phyloP scores from a whole-genome alignment of 2,888 invertebrate species.

The Brenthis ino region DNA sequence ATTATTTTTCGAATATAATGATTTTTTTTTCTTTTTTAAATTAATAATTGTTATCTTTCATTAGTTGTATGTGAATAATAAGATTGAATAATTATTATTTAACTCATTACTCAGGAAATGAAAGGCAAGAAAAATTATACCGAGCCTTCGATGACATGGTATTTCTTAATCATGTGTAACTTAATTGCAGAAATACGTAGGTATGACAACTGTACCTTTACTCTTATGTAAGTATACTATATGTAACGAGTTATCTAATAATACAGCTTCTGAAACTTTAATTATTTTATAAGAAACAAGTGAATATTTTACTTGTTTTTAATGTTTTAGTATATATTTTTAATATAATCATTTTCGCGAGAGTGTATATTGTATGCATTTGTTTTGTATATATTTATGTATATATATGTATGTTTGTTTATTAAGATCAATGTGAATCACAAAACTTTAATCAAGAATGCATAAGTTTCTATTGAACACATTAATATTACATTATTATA shows the following conservation, averaged over 20 bases:
- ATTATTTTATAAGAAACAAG: background rate
- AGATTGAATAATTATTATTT: background rate
- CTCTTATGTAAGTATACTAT: slow-evolving; percentile 31
- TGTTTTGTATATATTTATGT: no score
- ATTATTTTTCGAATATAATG: no score
- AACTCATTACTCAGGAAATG: slow-evolving; percentile 22
- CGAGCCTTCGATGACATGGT: background rate
- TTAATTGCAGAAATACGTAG: slow-evolving; percentile 35
- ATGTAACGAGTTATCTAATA: slow-evolving; percentile 34
- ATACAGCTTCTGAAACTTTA: slow-evolving; percentile 28
- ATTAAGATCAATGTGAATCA: no score
- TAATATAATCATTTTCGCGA: no score
- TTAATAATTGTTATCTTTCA: background rate
- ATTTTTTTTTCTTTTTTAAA: background rate
- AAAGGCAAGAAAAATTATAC: slow-evolving; percentile 26
- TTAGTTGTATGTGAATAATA: background rate
- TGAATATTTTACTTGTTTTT: no score
- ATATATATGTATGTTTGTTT: no score
- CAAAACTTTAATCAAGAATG: no score
- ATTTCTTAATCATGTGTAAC: slow-evolving; percentile 26
- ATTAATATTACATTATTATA: no score
- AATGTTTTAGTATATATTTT: no score
- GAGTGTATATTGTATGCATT: no score
- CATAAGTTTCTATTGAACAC: no score
- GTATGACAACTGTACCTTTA: slow-evolving; percentile 26